phyloP scores from a whole-genome alignment of 2,797 vertebrate genomes.

The Pampus argenteus region DNA sequence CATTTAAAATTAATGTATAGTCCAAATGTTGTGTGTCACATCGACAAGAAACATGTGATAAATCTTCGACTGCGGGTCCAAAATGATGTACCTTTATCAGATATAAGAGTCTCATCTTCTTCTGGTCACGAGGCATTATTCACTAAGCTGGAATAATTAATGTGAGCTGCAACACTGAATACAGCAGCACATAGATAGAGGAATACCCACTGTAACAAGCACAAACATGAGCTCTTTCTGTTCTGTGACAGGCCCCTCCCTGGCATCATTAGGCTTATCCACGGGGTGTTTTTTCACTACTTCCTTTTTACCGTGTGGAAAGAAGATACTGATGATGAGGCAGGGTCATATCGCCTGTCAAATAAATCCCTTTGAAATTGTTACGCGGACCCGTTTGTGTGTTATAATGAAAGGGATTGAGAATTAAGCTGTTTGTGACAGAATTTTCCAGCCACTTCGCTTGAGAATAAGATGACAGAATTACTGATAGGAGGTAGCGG shows the following conservation, averaged over 20 bases:
- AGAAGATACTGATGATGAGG: constrained; percentile 43
- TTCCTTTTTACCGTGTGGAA: too few species aligned
- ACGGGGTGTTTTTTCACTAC: background rate
- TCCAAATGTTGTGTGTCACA: background rate
- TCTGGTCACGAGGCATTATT: constrained; percentile 46
- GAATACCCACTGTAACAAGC: constrained; percentile 46
- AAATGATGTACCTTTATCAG: constrained; percentile 1
- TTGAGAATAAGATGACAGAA: constrained; percentile 23
- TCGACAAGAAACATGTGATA: background rate
- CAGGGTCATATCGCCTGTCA: constrained; percentile 44
- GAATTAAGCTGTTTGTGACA: constrained; percentile 39
- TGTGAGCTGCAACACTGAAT: constrained; percentile 47
- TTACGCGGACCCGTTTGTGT: constrained; percentile 17
- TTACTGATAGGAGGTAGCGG: constrained; percentile 1
- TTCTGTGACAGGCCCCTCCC: constrained; percentile 47
- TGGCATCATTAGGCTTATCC: constrained; percentile 53
- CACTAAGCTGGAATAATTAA: constrained; percentile 57
- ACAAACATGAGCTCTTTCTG: constrained; percentile 45
- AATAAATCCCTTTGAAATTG: constrained; percentile 45
- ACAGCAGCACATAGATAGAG: constrained; percentile 35
- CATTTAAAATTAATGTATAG: background rate
- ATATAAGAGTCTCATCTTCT: constrained; percentile 31
- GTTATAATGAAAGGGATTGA: constrained; percentile 47
- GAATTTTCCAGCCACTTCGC: constrained; percentile 36
- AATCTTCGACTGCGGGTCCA: background rate